phyloP scores from a whole-genome alignment of 2,888 invertebrate genomes.

The Acleris sparsana region DNA sequence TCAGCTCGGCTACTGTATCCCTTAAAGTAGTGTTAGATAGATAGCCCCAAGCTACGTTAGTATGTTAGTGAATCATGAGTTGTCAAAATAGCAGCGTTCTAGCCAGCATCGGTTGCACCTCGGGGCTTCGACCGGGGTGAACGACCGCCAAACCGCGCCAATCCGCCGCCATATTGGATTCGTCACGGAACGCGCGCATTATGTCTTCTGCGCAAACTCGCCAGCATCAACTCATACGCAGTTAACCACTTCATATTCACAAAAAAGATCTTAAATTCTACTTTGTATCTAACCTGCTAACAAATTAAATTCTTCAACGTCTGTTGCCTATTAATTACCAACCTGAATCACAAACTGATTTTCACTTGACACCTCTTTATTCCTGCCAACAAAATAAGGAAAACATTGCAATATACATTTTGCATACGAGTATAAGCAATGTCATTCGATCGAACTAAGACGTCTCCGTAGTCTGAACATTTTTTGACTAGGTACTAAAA shows the following conservation, averaged over 20 bases:
- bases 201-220: constrained; percentile 64
- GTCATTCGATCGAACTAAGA: too few species aligned
- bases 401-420: too few species aligned
- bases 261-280: background rate
- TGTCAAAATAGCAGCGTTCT: constrained; percentile 56
- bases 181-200: constrained; percentile 79
- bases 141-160: constrained; percentile 79
- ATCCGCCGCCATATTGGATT: constrained; percentile 74
- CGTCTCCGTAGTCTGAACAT: too few species aligned
- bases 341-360: too few species aligned
- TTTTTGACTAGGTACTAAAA: too few species aligned
- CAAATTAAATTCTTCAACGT: too few species aligned
- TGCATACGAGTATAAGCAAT: too few species aligned
- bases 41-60: background rate
- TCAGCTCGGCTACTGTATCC: too few species aligned
- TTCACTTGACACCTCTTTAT: too few species aligned
- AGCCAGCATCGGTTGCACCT: constrained; percentile 48
- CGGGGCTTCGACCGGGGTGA: constrained; percentile 68
- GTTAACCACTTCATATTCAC: constrained; percentile 12
- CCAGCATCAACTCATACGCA: constrained; percentile 47
- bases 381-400: too few species aligned
- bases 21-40: too few species aligned
- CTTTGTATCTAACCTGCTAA: background rate
- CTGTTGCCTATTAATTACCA: too few species aligned
- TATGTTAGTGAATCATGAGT: constrained; percentile 38